Evolutionary conservation across 2,888 invertebrate genomes (phyloP).

Genomic region (Sipha maydis): DNA sequence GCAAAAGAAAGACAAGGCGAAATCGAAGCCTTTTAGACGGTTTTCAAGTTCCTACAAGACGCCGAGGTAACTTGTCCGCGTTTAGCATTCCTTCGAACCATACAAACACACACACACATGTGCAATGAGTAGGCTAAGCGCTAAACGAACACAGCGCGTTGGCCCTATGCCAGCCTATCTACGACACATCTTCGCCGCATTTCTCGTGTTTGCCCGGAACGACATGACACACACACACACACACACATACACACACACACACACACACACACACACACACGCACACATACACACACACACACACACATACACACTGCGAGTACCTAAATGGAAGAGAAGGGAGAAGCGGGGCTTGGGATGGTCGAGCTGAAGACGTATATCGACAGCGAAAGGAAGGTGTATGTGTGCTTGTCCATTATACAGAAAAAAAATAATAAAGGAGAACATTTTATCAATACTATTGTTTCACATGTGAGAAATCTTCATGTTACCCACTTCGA

Average conservation of each 20-base stretch:
- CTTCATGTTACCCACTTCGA: too few relatives aligned
- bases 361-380: not conserved
- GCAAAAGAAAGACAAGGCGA: not conserved
- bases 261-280: too few relatives aligned
- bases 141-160: slow-evolving; percentile 40
- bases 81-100: slow-evolving; percentile 6
- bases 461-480: not conserved
- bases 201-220: slow-evolving; percentile 58
- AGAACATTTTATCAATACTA: not conserved
- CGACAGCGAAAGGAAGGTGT: not conserved
- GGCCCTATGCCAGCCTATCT: slow-evolving; percentile 56
- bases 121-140: not conserved
- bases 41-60: not conserved
- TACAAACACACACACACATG: not conserved
- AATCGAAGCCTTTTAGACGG: slow-evolving; percentile 16
- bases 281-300: not conserved
- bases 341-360: not conserved
- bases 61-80: not conserved
- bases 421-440: not conserved
- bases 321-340: not conserved
- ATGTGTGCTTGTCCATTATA: not conserved
- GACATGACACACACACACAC: slow-evolving; percentile 22
- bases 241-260: not conserved
- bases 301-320: not conserved
- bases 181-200: slow-evolving; percentile 60